Evolutionary conservation across 2,888 invertebrate species (phyloP).

Genomic region (Nineta flava): DNA sequence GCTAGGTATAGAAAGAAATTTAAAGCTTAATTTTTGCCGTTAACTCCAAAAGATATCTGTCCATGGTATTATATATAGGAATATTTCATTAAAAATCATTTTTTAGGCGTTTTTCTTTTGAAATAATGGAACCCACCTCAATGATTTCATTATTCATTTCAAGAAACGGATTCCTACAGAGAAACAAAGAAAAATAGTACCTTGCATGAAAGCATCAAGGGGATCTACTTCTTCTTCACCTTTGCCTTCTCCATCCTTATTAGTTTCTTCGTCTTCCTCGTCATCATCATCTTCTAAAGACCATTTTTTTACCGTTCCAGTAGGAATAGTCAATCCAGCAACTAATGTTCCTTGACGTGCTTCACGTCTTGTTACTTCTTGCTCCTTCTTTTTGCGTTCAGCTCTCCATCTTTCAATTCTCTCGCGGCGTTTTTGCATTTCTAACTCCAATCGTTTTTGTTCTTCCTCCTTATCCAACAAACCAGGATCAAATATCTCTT

Average conservation of each 20-base stretch:
- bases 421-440: conserved; percentile 92
- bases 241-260: conserved; percentile 26
- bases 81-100: too few relatives aligned
- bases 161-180: background rate
- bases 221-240: conserved; percentile 71
- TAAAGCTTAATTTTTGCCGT: too few relatives aligned
- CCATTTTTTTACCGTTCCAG: conserved; percentile 64
- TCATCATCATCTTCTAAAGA: conserved; percentile 92
- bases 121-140: too few relatives aligned
- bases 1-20: too few relatives aligned
- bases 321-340: conserved; percentile 24
- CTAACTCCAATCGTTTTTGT: conserved; percentile 74
- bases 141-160: background rate
- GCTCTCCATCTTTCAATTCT: conserved; percentile 93
- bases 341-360: conserved; percentile 44
- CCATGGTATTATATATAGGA: too few relatives aligned
- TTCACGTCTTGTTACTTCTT: conserved; percentile 66
- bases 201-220: conserved; percentile 94
- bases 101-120: too few relatives aligned
- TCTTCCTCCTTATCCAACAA: conserved; percentile 78
- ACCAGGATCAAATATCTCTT: conserved; percentile 53
- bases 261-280: conserved; percentile 48
- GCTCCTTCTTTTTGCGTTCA: conserved; percentile 76
- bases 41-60: too few relatives aligned
- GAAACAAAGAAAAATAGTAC: conserved; percentile 18